Evolutionary conservation across 1,140 invertebrate genomes (phyloP), one percentile per base, ranked within the genome.

Genomic region (Zaprionus capensis): DNA sequence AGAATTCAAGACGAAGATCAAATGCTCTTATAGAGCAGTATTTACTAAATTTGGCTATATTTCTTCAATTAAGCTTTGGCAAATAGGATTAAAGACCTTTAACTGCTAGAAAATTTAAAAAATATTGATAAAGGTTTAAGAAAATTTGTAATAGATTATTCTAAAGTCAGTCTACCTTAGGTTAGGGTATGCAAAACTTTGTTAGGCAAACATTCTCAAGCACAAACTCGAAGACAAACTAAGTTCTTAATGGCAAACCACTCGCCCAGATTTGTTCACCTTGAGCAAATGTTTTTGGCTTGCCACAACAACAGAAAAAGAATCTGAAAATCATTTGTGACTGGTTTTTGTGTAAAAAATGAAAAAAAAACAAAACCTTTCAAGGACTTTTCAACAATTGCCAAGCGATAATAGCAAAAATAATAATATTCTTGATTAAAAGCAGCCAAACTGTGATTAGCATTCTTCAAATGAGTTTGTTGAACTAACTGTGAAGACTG

Each of bases 381-480:
- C 79, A 81, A 81, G 79, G 78, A 81, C 73, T 41, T 61, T 56
- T 38, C 7, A 6, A 20, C 55, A 75, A 55, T 59, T 68, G 71
- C 64, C 51, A 49, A 26, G 65, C 65, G 65, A 62, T 74, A 73
- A 62, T 57, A 5, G 38, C 15, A 46, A 17, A 9, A 46, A 56
- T 62, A 62, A 55, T 65, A 58, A 53, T 61, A 58, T 80, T 67
- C 61, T 51, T 63, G 67, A 36, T 70, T 67, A 65, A 61, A 71
- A 24, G 24, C 15, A 28, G 5, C 17, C 38, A n/a, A 63, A 55
- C 67, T 75, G 41, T 61, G 59, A 59, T 76, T 71, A 76, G 55
- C 68, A 71, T 74, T 46, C 62, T 17, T 22, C 14, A n/a, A 64
- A 44, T 61, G 65, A 56, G 72, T 44, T 41, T 68, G 11, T 64